Evolutionary conservation across 2,888 invertebrate species (phyloP).

Genomic region (Toxonevra muliebris): DNA sequence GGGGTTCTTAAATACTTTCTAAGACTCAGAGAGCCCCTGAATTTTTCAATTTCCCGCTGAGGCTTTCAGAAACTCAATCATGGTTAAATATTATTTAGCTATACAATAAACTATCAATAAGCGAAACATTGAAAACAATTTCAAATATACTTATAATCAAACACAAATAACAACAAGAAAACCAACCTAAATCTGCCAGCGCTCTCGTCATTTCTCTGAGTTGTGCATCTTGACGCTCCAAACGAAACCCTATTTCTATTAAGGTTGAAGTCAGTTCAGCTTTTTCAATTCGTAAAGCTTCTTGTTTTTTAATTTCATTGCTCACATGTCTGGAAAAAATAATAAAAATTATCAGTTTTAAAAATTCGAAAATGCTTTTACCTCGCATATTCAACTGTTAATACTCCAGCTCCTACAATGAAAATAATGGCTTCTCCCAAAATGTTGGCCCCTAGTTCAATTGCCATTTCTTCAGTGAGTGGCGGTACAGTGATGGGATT

Average conservation of each 20-base stretch:
- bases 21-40: too few relatives aligned
- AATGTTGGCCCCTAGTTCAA: constrained; percentile 92
- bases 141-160: too few relatives aligned
- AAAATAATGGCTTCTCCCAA: constrained; percentile 93
- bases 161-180: not conserved
- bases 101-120: too few relatives aligned
- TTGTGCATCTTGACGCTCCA: constrained; percentile 81
- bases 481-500: constrained; percentile 83
- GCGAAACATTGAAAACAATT: constrained; percentile 1
- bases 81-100: too few relatives aligned
- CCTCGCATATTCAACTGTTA: constrained; percentile 84
- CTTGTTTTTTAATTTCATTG: constrained; percentile 86
- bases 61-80: not conserved
- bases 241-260: constrained; percentile 76
- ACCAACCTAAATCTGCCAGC: constrained; percentile 68
- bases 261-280: constrained; percentile 73
- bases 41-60: not conserved
- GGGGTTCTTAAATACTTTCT: too few relatives aligned
- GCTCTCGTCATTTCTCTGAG: constrained; percentile 78
- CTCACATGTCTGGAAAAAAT: constrained; percentile 70
- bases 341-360: not conserved
- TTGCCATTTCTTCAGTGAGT: constrained; percentile 91
- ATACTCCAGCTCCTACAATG: constrained; percentile 78
- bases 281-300: constrained; percentile 72
- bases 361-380: constrained; percentile 47